Conservation (phyloP, 2,113 vertebrate species). For the Atractosteus spatula region DNA sequence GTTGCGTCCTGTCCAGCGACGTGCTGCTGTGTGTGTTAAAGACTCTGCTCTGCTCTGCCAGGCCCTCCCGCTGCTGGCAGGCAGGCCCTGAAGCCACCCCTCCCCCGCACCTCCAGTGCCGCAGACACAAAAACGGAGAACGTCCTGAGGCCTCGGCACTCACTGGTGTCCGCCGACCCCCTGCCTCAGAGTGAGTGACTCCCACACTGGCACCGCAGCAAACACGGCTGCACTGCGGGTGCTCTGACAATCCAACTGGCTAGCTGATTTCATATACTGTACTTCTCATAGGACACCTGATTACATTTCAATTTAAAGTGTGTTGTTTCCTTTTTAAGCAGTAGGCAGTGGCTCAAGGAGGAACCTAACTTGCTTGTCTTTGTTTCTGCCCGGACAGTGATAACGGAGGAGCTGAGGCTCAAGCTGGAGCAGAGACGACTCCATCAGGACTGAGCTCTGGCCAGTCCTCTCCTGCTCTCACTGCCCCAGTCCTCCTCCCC, state of each 20-base stretch:
- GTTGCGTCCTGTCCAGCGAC: too few species aligned
- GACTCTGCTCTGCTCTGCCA: neutral
- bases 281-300: too few species aligned
- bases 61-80: neutral
- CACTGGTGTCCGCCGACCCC: neutral
- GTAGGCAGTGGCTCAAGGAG: too few species aligned
- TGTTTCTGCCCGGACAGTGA: neutral
- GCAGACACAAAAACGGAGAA: fast-evolving
- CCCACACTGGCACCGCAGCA: too few species aligned
- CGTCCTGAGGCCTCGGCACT: neutral
- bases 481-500: neutral
- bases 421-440: constrained; percentile 43
- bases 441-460: constrained; percentile 33
- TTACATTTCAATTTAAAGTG: too few species aligned
- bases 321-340: too few species aligned
- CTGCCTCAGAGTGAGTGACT: neutral
- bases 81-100: constrained; percentile 6
- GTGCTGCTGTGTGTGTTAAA: too few species aligned
- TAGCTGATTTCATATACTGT: too few species aligned
- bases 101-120: neutral
- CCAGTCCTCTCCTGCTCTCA: constrained; percentile 9
- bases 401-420: constrained; percentile 61
- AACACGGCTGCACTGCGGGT: too few species aligned
- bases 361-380: neutral
- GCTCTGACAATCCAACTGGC: too few species aligned